Conservation (phyloP, 2,113 vertebrate species). For the Silurus meridionalis region DNA sequence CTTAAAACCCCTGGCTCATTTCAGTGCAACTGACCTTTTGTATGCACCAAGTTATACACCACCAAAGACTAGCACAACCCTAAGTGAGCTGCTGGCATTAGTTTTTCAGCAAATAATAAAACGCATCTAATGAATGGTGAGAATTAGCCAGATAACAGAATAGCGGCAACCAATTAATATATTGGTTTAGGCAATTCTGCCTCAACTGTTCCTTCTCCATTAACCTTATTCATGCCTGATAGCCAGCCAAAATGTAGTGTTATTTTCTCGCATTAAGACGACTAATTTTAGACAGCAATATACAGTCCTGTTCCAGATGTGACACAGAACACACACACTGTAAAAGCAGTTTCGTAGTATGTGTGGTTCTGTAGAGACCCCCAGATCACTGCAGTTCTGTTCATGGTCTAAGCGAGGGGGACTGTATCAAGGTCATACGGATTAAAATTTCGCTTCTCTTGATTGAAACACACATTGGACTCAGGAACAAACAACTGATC, state of each 20-base stretch:
- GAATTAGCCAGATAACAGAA: slow-evolving; percentile 16
- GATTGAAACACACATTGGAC: background rate
- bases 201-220: background rate
- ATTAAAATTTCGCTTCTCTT: slow-evolving; percentile 2
- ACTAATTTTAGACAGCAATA: slow-evolving; percentile 3
- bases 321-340: background rate
- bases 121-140: background rate
- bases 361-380: background rate
- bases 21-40: background rate
- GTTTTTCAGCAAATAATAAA: background rate
- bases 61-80: background rate
- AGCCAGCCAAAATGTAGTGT: background rate
- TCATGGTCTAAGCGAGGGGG: background rate
- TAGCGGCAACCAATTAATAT: background rate
- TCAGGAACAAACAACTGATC: background rate
- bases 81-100: slow-evolving; percentile 7
- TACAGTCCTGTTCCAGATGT: background rate
- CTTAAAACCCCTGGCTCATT: slow-evolving; percentile 14
- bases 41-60: background rate
- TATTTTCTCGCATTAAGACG: slow-evolving; percentile 6
- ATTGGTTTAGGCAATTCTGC: background rate
- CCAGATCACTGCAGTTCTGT: background rate
- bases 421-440: background rate
- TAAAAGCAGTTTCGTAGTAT: slow-evolving; percentile 4
- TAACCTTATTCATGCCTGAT: slow-evolving; percentile 17